Evolutionary conservation across 2,888 invertebrate genomes (phyloP).

Genomic region (Sturmia bella): DNA sequence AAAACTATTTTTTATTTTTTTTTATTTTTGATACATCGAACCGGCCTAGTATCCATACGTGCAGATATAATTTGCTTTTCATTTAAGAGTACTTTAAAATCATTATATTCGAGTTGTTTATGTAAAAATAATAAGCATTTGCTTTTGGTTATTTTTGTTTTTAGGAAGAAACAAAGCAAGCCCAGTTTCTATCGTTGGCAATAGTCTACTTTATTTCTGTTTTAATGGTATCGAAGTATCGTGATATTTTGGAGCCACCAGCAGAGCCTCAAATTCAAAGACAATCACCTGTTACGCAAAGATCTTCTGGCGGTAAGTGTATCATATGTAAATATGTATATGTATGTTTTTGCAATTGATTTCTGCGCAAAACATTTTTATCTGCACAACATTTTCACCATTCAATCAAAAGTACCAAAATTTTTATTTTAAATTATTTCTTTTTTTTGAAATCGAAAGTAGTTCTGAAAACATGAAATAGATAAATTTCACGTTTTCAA

Average conservation of each 20-base stretch:
- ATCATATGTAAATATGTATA: conserved; percentile 5
- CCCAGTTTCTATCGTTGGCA: conserved; percentile 98
- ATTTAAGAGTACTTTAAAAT: no score
- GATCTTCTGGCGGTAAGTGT: conserved; percentile 81
- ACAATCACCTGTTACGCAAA: conserved; percentile 83
- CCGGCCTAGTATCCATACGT: no score
- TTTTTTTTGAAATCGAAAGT: conserved; percentile 47
- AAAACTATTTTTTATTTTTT: no score
- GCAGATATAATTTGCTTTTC: no score
- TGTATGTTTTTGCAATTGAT: conserved; percentile 18
- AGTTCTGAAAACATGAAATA: conserved; percentile 35
- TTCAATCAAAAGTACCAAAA: conserved; percentile 38
- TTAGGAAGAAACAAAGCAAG: conserved; percentile 99
- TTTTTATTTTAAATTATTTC: conserved; percentile 52
- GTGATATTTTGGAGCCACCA: conserved; percentile 98
- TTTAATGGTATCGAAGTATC: conserved; percentile 99
- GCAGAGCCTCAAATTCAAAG: conserved; percentile 87
- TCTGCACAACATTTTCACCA: conserved; percentile 70
- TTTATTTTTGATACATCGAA: no score
- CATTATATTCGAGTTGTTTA: no score
- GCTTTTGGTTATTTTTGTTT: neutral
- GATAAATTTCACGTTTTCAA: conserved; percentile 18
- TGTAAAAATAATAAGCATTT: no score
- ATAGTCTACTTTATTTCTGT: conserved; percentile 99
- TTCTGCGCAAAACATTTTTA: conserved; percentile 31